Conservation (phyloP, 1,140 invertebrate species). For the Pseudobourletiella spinata region DNA sequence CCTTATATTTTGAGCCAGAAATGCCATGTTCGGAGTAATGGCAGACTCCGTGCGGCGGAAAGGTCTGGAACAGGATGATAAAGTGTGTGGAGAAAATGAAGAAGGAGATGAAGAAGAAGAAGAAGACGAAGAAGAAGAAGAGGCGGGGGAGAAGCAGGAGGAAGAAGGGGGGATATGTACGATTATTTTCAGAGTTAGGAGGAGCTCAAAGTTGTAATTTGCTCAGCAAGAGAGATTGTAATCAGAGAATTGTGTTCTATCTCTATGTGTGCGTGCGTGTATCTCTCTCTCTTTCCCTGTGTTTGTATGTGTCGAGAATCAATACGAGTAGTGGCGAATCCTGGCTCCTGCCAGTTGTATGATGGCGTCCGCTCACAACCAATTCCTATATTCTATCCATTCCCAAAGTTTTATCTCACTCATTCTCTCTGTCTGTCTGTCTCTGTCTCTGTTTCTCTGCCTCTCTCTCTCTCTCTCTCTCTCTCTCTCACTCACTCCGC, state of each 20-base stretch:
- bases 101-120: background rate
- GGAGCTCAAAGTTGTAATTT: slow-evolving; percentile 10
- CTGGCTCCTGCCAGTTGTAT: background rate
- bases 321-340: slow-evolving; percentile 3
- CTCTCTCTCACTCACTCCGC: no score
- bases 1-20: no score
- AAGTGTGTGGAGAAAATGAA: background rate
- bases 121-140: background rate
- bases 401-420: background rate
- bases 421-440: background rate
- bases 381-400: slow-evolving; percentile 9
- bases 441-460: background rate
- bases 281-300: background rate
- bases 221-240: slow-evolving; percentile 10
- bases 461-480: background rate
- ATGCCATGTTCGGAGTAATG: no score
- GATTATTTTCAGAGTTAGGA: background rate
- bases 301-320: slow-evolving; percentile 3
- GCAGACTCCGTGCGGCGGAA: no score
- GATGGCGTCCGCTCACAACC: slow-evolving; percentile 1
- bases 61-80: background rate
- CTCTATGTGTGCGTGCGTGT: background rate
- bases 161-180: no score
- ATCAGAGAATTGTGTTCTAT: slow-evolving; percentile 4
- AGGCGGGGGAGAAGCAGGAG: background rate